Evolutionary conservation across 1,140 invertebrate species (phyloP).

Genomic region (Temnothorax nylanderi): DNA sequence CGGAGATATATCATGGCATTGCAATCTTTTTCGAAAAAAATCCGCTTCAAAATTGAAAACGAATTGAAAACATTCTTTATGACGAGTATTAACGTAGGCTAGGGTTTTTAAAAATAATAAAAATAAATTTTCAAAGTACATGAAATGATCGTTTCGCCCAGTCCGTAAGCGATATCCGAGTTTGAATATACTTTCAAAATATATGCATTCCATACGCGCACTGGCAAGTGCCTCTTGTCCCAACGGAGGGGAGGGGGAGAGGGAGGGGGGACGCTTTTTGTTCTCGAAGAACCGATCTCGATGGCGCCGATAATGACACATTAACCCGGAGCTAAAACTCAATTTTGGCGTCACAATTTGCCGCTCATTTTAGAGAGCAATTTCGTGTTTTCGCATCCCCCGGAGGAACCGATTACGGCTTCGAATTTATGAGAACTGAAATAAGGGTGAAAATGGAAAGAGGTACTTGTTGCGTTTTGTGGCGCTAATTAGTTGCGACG

Average conservation of each 20-base stretch:
- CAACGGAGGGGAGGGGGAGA: background rate
- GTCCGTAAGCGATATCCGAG: background rate
- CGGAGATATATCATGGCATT: background rate
- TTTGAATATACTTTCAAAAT: background rate
- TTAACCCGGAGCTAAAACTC: constrained; percentile 39
- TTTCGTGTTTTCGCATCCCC: constrained; percentile 31
- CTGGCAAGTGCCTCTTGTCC: constrained; percentile 2
- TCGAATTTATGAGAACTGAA: constrained; percentile 45
- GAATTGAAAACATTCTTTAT: background rate
- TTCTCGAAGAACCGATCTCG: constrained; percentile 17
- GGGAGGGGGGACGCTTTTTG: background rate
- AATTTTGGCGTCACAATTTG: constrained; percentile 52
- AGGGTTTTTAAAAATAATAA: background rate
- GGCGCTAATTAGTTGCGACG: constrained; percentile 41
- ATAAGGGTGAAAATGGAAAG: constrained; percentile 43
- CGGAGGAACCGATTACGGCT: constrained; percentile 34
- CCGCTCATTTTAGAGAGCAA: constrained; percentile 46
- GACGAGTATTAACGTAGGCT: background rate
- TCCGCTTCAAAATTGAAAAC: background rate
- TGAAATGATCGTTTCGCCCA: background rate
- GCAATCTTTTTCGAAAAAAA: background rate
- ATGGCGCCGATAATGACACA: constrained; percentile 39
- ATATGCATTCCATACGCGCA: background rate
- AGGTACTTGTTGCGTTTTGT: constrained; percentile 40
- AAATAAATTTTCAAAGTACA: background rate